Conservation (phyloP, 2,113 vertebrate genomes). For the Scomber japonicus region DNA sequence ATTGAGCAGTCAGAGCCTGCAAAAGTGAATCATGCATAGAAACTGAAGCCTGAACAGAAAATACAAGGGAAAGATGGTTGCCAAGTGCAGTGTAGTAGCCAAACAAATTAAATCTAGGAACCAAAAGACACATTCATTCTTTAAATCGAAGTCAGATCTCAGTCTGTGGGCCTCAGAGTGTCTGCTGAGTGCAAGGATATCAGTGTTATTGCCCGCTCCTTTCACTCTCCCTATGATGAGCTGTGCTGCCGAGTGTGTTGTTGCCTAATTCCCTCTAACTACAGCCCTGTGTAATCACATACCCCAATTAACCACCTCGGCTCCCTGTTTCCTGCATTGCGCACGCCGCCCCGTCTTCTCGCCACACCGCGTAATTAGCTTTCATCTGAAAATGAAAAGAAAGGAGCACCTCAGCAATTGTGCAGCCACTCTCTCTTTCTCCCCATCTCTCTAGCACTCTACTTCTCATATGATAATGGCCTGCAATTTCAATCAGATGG, state of each 20-base stretch:
- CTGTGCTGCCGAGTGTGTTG: conserved; percentile 95
- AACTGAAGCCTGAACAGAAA: background rate
- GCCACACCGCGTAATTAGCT: conserved; percentile 98
- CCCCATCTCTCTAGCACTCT: conserved; percentile 58
- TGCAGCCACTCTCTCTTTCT: conserved; percentile 90
- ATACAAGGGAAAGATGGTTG: background rate
- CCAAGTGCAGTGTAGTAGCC: background rate
- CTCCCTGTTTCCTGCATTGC: conserved; percentile 89
- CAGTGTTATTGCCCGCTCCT: conserved; percentile 91
- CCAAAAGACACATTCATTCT: background rate
- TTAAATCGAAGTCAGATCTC: conserved; percentile 47
- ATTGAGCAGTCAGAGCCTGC: background rate
- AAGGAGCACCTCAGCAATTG: conserved; percentile 96
- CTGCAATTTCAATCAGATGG: conserved; percentile 98
- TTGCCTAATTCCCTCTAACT: conserved; percentile 98
- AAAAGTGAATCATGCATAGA: background rate
- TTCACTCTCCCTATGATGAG: conserved; percentile 92
- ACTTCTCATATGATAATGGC: conserved; percentile 90
- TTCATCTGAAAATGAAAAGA: conserved; percentile 95
- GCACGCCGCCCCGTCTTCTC: conserved; percentile 83
- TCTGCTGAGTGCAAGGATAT: conserved; percentile 92
- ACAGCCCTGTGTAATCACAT: conserved; percentile 99
- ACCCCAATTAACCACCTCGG: conserved; percentile 97
- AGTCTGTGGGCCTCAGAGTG: conserved; percentile 41
- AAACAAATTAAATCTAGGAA: background rate